These are phyloP conservation scores for Bergia puertoricense DNA, from an alignment of 92 coral and sea anemone species.

Conservation along the genomic window DNA sequence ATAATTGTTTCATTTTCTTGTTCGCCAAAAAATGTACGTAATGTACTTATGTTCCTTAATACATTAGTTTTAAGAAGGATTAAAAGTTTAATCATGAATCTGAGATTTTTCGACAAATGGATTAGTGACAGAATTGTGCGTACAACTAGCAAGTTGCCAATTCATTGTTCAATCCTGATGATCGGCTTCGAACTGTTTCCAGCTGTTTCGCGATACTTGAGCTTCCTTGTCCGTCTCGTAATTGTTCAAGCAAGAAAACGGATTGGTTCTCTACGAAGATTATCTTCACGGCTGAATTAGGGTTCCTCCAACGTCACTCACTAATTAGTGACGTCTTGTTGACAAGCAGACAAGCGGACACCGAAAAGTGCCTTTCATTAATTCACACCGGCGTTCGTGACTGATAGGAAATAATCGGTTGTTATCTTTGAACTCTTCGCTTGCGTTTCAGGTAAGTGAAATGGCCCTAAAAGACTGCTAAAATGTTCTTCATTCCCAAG, in stretches of 20 bases:
- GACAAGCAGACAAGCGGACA: conserved; percentile 68
- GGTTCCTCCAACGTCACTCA: conserved; percentile 66
- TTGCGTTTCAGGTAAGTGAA: conserved; percentile 33
- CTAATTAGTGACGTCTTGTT: conserved; percentile 85
- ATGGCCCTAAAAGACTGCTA: neutral
- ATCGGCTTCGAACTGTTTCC: conserved; percentile 30
- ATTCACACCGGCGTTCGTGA: conserved; percentile 33
- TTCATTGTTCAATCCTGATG: conserved; percentile 11
- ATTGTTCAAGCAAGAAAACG: conserved; percentile 35
- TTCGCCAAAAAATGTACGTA: neutral
- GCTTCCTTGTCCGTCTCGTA: conserved; percentile 28
- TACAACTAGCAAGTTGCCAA: conserved; percentile 3
- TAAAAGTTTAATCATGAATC: neutral
- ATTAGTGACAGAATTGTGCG: neutral
- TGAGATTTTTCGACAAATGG: neutral
- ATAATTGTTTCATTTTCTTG: neutral
- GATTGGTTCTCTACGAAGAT: conserved; percentile 31
- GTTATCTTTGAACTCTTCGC: conserved; percentile 39
- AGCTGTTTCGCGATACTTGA: conserved; percentile 39
- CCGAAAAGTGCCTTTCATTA: conserved; percentile 38
- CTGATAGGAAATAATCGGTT: conserved; percentile 13
- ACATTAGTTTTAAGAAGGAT: neutral
- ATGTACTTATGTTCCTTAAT: neutral
- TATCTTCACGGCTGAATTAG: conserved; percentile 59
- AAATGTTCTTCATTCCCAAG: neutral